Percentiles rank a stretch among this genome's conserved stretches.
Conservation (phyloP, 2,888 invertebrate genomes). For the Eutolmus rufibarbis region DNA sequence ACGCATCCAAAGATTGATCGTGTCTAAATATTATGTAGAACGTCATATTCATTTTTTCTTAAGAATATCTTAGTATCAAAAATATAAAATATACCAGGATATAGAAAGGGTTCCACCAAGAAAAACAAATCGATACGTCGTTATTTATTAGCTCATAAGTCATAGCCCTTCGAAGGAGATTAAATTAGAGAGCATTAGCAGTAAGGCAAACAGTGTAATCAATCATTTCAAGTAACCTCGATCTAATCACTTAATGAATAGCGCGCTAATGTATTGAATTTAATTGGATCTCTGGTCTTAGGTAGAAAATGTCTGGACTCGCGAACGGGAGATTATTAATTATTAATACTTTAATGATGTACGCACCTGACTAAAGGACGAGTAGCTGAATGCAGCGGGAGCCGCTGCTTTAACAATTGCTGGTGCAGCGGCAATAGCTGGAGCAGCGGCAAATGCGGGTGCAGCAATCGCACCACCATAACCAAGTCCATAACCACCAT, state of each 20-base stretch:
- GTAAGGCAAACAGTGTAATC: not conserved
- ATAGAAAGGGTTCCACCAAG: not conserved
- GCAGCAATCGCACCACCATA: conserved; percentile 24
- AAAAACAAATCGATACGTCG: not conserved
- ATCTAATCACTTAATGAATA: not conserved
- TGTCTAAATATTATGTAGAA: no score
- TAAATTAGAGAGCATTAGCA: not conserved
- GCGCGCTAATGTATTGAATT: not conserved
- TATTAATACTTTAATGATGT: not conserved
- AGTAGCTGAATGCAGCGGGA: conserved; percentile 52
- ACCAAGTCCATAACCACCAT: not conserved
- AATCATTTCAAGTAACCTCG: not conserved
- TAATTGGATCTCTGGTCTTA: not conserved
- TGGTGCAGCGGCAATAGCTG: conserved; percentile 49
- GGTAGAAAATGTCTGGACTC: not conserved
- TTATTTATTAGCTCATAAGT: not conserved
- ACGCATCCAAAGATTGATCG: not conserved
- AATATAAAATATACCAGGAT: not conserved
- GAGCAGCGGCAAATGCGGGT: conserved; percentile 48
- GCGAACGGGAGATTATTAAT: not conserved
- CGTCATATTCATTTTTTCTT: no score
- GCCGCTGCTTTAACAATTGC: conserved; percentile 46
- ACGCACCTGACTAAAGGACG: conserved; percentile 58
- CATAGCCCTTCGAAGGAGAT: not conserved
- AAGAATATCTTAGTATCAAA: no score